These are phyloP conservation scores for Dunckerocampus dactyliophorus DNA, from an alignment of 2,113 vertebrate genomes.

Conservation along the genomic window DNA sequence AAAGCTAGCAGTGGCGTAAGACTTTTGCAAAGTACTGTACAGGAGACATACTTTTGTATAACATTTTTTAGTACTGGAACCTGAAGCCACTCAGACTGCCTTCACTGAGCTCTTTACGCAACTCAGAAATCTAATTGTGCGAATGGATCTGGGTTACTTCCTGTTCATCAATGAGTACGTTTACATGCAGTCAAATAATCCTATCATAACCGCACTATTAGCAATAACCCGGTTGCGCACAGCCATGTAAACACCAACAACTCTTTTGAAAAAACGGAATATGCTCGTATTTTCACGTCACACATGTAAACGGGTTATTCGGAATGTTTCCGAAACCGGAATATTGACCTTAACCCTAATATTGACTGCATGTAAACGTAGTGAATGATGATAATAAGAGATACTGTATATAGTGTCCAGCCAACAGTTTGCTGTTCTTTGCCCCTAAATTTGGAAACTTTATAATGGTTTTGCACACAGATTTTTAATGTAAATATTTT, in stretches of 20 bases:
- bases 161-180: slow-evolving; percentile 1
- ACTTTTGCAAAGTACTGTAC: not conserved
- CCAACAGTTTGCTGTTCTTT: not conserved
- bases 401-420: not conserved
- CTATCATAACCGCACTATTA: too few species aligned
- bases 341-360: too few species aligned
- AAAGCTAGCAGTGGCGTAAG: not conserved
- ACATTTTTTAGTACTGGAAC: too few species aligned
- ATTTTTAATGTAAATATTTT: too few species aligned
- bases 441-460: not conserved
- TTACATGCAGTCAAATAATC: too few species aligned
- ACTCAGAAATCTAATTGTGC: not conserved
- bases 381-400: not conserved
- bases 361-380: too few species aligned
- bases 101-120: not conserved
- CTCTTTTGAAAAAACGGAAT: too few species aligned
- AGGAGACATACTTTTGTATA: not conserved
- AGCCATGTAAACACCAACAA: too few species aligned
- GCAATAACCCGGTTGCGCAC: too few species aligned
- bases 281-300: too few species aligned
- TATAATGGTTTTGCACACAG: not conserved
- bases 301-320: too few species aligned
- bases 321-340: too few species aligned
- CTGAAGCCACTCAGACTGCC: not conserved
- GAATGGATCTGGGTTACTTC: not conserved